Percentiles rank a stretch among this genome's conserved stretches.
Conservation (phyloP, 2,113 vertebrate genomes). For the Hippolais icterina region DNA sequence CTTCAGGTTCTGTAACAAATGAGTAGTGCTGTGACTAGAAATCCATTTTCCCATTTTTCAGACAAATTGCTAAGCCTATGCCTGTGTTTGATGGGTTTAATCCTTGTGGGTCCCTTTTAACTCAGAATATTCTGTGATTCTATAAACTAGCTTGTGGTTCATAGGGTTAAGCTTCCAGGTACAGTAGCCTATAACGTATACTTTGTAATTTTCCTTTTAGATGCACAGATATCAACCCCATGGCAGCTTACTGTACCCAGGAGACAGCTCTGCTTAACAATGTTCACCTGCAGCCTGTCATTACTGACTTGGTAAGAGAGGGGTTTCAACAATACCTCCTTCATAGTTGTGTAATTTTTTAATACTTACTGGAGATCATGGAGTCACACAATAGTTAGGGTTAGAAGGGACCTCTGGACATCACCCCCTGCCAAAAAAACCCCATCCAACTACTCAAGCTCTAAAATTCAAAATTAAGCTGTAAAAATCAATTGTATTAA, state of each 20-base stretch:
- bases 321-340: not conserved
- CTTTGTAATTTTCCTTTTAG: slow-evolving; percentile 63
- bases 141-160: not conserved
- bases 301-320: slow-evolving; percentile 88
- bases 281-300: slow-evolving; percentile 83
- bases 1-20: not conserved
- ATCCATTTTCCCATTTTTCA: not conserved
- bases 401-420: not conserved
- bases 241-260: slow-evolving; percentile 83
- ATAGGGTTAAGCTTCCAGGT: not conserved
- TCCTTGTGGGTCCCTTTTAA: not conserved
- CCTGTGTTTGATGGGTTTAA: not conserved
- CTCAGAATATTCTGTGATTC: not conserved
- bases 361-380: not conserved
- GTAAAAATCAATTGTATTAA: not conserved
- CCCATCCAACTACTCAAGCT: not conserved
- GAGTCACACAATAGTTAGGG: not conserved
- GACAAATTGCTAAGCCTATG: not conserved
- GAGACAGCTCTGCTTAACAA: slow-evolving; percentile 83
- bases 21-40: not conserved
- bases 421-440: not conserved
- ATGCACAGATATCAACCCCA: slow-evolving; percentile 90
- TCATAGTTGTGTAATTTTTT: not conserved
- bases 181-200: not conserved
- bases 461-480: not conserved